Percentiles rank a stretch among this genome's conserved stretches.
Conservation (phyloP, 2,797 vertebrate species). For the Phataginus tetradactyla region DNA sequence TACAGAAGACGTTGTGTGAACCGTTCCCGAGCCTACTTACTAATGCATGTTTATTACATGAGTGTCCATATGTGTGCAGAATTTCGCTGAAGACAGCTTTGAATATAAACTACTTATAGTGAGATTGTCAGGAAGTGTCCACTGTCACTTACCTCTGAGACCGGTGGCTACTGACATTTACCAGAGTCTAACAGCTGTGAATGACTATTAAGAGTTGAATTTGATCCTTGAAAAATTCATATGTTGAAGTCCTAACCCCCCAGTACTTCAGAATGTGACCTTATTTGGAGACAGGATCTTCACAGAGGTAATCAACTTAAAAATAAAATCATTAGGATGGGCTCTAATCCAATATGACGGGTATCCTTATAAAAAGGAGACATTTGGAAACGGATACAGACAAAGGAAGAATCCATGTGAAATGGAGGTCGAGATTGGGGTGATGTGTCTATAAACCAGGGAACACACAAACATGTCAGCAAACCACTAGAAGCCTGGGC, state of each 20-base stretch:
- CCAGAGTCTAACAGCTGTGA: neutral
- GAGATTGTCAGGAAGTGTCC: neutral
- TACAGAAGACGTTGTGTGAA: neutral
- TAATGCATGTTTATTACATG: neutral
- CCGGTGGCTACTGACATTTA: neutral
- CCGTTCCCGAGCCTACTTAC: neutral
- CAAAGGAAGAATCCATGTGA: neutral
- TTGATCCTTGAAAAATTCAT: neutral
- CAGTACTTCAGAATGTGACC: neutral
- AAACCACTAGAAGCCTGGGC: neutral
- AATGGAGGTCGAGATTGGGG: neutral
- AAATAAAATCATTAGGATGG: neutral
- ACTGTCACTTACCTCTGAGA: neutral
- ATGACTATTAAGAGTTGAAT: neutral
- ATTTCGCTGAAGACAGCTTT: neutral
- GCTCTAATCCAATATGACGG: neutral
- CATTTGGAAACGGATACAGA: neutral
- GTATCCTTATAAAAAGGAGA: neutral
- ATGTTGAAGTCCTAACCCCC: neutral
- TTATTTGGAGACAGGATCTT: constrained; percentile 10
- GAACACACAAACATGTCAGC: neutral
- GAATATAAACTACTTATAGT: neutral
- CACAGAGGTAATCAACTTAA: neutral
- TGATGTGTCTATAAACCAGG: neutral
- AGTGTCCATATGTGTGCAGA: neutral